Percentiles rank a stretch among this genome's conserved stretches.
Conservation (phyloP, 1,140 invertebrate species). For the Tetranychus urticae region DNA sequence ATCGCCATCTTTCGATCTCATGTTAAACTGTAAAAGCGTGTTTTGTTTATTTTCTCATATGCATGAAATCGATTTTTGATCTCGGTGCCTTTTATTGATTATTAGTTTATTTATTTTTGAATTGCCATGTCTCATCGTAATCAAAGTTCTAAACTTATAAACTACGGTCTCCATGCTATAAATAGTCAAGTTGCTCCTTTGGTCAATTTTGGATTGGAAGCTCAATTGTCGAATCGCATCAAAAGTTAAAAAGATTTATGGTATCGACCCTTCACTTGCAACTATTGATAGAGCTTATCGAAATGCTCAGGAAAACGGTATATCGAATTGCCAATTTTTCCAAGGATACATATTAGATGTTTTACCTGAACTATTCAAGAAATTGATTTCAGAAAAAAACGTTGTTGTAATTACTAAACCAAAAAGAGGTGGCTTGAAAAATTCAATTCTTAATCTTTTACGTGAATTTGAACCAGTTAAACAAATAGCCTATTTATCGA, state of each 20-base stretch:
- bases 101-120: too few species aligned
- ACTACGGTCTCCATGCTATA: background rate
- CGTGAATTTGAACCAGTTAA: background rate
- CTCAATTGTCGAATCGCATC: slow-evolving; percentile 27
- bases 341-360: background rate
- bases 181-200: slow-evolving; percentile 1
- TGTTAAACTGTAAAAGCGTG: too few species aligned
- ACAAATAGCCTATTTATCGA: background rate
- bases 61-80: too few species aligned
- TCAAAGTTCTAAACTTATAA: too few species aligned
- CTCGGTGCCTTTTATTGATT: too few species aligned
- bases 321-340: background rate
- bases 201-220: background rate
- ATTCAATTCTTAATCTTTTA: background rate
- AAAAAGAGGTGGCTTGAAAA: background rate
- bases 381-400: background rate
- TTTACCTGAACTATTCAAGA: background rate
- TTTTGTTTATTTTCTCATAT: too few species aligned
- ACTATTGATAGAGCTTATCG: background rate
- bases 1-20: too few species aligned
- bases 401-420: background rate
- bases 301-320: background rate
- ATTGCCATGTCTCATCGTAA: too few species aligned
- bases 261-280: background rate
- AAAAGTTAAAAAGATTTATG: slow-evolving; percentile 3